Evolutionary conservation across 1,140 invertebrate species (phyloP).

Genomic region (Megalopta genalis): DNA sequence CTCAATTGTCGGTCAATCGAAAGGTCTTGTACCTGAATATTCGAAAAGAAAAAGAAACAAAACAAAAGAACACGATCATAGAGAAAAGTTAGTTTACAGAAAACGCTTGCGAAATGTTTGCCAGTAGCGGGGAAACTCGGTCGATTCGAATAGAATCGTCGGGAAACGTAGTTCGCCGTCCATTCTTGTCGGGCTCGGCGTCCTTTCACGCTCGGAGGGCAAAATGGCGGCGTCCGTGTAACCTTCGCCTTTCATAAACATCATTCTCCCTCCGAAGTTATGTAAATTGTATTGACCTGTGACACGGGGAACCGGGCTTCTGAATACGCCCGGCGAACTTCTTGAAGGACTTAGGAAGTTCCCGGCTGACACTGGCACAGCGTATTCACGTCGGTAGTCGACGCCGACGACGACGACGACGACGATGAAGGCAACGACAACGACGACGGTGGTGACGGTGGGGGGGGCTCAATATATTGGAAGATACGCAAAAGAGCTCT

Average conservation of each 20-base stretch:
- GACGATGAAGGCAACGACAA: no score
- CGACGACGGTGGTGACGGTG: no score
- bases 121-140: background rate
- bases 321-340: background rate
- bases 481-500: background rate
- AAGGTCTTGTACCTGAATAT: no score
- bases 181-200: background rate
- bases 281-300: conserved; percentile 8
- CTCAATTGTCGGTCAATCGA: no score
- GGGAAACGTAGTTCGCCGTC: background rate
- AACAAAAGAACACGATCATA: no score
- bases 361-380: background rate
- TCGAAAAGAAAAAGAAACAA: no score
- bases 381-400: background rate
- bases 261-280: background rate
- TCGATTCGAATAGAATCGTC: background rate
- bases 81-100: no score
- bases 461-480: background rate
- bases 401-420: no score
- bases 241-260: conserved; percentile 4
- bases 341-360: conserved; percentile 9
- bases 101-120: no score
- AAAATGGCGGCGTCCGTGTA: conserved; percentile 5
- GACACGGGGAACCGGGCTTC: background rate
- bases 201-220: background rate